Evolutionary conservation across 2,888 invertebrate genomes (phyloP), one percentile per base, ranked within the genome.

Genomic region (Dromius quadrimaculatus): DNA sequence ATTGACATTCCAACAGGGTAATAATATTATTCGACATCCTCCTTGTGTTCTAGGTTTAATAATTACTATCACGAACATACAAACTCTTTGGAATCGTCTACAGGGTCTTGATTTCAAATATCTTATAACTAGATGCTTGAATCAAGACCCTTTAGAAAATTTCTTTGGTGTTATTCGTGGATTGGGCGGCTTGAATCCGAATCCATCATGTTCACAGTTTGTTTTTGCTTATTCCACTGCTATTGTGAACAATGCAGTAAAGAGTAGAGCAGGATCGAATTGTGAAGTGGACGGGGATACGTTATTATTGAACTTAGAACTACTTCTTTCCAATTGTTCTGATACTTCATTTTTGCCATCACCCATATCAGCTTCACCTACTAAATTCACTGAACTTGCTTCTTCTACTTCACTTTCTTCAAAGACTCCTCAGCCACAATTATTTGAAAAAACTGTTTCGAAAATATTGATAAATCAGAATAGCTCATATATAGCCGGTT

Each of bases 61-160:
- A 22, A 23, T 23, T 3, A 54, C 23, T 8, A 54, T 54, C 11
- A 6, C 22, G 2, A 54, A 54, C 13, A 13, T 54, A 11, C 22
- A 28, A 11, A 5, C 28, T 2, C 23, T 22, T 22, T 54, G 54
- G 54, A 54, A 13, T 28, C n/a, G 54, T 11, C 13, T 54, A 54
- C 15, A 54, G 20, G 54, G 20, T 54, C 54, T 54, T 54, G 54
- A 11, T 9, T 54, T 54, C 11, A 20, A 22, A 54, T 54, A 54
- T 28, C 28, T 54, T 11, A 6, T 23, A 23, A 54, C 54, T 28
- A 19, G 54, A 54, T 23, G 54, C 22, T 54, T 22, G n/a, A 54
- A 54, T 54, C 54, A 54, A 13, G 23, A 54, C 20, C 54, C 23
- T n/a, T 54, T 54, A 28, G 54, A 54, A 11, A 54, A 54, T 13